These are phyloP conservation scores for Stictonetta naevosa DNA, from an alignment of 2,113 vertebrate species.

Conservation along the genomic window DNA sequence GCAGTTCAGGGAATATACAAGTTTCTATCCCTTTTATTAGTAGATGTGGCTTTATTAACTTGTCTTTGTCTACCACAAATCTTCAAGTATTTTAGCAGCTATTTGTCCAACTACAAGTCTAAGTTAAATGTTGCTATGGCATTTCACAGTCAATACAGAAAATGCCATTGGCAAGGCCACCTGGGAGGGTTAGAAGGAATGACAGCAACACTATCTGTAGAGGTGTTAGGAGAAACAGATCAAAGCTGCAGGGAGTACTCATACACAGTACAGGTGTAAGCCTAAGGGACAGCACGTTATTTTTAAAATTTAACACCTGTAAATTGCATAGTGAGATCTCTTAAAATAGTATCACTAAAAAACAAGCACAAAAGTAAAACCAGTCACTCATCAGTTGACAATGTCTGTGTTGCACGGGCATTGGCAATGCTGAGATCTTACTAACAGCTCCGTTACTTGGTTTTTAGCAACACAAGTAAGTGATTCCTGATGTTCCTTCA, in stretches of 20 bases:
- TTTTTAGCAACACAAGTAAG: not conserved
- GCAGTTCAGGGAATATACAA: not conserved
- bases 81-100: not conserved
- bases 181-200: not conserved
- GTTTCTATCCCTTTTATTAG: not conserved
- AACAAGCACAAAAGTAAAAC: not conserved
- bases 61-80: not conserved
- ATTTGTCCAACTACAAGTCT: not conserved
- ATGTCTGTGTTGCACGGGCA: not conserved
- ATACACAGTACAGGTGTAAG: not conserved
- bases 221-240: conserved; percentile 22
- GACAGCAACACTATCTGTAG: not conserved
- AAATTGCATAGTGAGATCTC: not conserved
- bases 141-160: not conserved
- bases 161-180: not conserved
- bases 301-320: not conserved
- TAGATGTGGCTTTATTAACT: not conserved
- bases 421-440: not conserved
- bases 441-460: not conserved
- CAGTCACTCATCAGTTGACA: not conserved
- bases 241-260: not conserved
- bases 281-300: not conserved
- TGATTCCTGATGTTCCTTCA: not conserved
- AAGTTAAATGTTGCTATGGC: not conserved
- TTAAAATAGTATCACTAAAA: not conserved